A percentile compares a stretch with the other conserved stretches of the same genome.
phyloP scores from a whole-genome alignment of 2,113 vertebrate species.

The Phrynosoma blainvillii region DNA sequence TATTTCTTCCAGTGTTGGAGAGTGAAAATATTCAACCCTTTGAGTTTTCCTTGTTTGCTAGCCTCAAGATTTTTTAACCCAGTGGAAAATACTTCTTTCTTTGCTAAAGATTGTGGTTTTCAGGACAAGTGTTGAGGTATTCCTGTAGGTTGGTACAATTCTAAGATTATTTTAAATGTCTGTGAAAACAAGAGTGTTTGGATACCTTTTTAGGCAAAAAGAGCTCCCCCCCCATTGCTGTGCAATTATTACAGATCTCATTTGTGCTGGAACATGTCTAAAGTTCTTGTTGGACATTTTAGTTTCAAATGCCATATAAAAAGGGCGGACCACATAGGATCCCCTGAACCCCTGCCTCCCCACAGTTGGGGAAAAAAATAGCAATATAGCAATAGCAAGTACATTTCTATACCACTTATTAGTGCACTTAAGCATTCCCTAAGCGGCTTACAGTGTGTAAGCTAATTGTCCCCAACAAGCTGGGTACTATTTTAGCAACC shows the following conservation, averaged over 20 bases:
- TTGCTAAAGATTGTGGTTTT: accelerated
- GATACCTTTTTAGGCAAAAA: background rate
- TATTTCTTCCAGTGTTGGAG: constrained; percentile 74
- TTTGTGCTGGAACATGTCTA: background rate
- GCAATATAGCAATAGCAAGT: no score
- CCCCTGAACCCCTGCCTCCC: no score
- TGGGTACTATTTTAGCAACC: no score
- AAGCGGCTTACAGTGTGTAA: no score
- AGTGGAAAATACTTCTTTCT: background rate
- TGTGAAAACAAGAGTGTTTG: background rate
- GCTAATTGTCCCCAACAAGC: no score
- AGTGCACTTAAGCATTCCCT: no score
- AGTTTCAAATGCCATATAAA: no score
- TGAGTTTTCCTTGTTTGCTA: background rate
- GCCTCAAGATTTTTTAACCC: background rate
- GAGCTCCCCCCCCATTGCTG: background rate
- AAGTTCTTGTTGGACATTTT: background rate
- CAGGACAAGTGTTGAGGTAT: background rate
- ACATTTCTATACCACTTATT: no score
- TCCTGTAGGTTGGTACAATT: background rate
- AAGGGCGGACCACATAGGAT: no score
- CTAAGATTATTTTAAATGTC: background rate
- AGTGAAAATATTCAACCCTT: constrained; percentile 54
- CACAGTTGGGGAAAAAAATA: no score
- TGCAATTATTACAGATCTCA: background rate